Base-by-base conservation (phyloP, 2,888 invertebrate species). In the Crossocerus cetratus region DNA sequence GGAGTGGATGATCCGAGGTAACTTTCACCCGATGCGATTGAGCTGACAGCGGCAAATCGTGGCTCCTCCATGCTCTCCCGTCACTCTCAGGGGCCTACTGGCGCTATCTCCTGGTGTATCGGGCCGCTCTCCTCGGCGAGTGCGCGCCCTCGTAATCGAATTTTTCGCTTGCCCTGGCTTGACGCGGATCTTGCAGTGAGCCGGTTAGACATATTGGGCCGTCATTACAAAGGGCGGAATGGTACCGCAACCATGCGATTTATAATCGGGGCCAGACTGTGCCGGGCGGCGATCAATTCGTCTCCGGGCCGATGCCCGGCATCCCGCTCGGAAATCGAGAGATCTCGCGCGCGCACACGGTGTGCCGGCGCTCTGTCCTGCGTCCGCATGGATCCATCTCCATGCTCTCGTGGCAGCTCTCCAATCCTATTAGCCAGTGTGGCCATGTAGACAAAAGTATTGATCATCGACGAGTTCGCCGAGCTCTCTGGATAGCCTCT, bases 391-490 rank as follows among this genome's bases (percentile, higher is more conserved):
- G 23, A 22, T n/a, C 23, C 57, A 21, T 11, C 43, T 61, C 42
- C 44, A 61, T 44, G 14, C 8, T 16, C 42, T 56, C 22, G 56
- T 18, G 22, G 32, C 16, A 54, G 65, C 69, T 44, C 66, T 62
- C 58, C 69, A 59, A 69, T 72, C 70, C 70, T 65, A 77, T 81
- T 81, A 77, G 64, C 69, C 21, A 55, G 59, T 54, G 56, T 60
- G 69, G 61, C 65, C 55, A 45, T 23, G 74, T 72, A 77, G 72
- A 72, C 75, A 74, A 75, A 77, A 70, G 77, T 81, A 81, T 81
- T 72, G 81, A 81, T 81, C 79, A 77, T 77, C 74, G 74, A 79
- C 69, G 63, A 71, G 79, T 81, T 81, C 61, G 63, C 55, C 54
- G 62, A 45, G 63, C 54, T 70, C 59, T 69, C 63, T 14, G 60